These are phyloP conservation scores for Hydra vulgaris DNA, from an alignment of 30 jellyfish, hydroid and myxozoan species.

Conservation along the genomic window DNA sequence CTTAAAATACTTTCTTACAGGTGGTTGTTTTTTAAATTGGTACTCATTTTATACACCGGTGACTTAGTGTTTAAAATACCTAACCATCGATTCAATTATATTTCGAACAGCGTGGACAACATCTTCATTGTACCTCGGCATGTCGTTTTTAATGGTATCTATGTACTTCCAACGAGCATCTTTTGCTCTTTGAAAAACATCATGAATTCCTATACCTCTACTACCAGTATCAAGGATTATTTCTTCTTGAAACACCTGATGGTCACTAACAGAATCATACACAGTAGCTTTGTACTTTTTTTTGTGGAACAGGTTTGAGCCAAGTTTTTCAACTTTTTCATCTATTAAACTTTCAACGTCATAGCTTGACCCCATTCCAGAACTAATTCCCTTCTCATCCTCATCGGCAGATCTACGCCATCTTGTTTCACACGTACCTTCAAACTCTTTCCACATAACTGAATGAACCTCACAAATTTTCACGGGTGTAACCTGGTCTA, in stretches of 20 bases:
- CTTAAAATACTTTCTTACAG: no score
- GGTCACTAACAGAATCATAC: not conserved
- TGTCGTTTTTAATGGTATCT: not conserved
- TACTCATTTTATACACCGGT: no score
- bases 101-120: not conserved
- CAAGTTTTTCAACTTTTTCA: not conserved
- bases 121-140: not conserved
- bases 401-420: conserved; percentile 2
- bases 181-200: not conserved
- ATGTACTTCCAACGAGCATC: not conserved
- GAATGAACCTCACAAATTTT: not conserved
- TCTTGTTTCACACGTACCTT: conserved; percentile 3
- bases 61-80: not conserved
- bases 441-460: not conserved
- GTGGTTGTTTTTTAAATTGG: no score
- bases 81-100: not conserved
- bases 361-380: not conserved
- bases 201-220: not conserved
- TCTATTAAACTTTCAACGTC: not conserved
- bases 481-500: not conserved
- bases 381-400: not conserved
- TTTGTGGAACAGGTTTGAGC: not conserved
- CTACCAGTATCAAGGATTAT: not conserved
- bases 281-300: not conserved
- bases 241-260: not conserved